phyloP scores from a whole-genome alignment of 2,888 invertebrate genomes.

The Noctua fimbriata region DNA sequence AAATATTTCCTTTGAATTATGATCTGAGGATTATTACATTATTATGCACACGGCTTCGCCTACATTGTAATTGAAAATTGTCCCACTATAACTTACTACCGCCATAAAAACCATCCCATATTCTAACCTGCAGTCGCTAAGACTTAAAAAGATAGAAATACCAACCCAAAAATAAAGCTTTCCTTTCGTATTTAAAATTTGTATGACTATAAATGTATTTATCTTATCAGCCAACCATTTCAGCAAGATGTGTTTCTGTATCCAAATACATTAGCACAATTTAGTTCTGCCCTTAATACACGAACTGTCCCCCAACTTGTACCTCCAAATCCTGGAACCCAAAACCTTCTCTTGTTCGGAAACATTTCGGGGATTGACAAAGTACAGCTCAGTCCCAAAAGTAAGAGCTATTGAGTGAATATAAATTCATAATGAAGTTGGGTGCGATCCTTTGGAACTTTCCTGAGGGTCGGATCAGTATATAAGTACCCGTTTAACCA shows the following conservation, averaged over 20 bases:
- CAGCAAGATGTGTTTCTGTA: neutral
- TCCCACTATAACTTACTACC: neutral
- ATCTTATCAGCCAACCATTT: neutral
- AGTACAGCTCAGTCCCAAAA: slow-evolving; percentile 70
- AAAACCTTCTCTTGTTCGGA: slow-evolving; percentile 51
- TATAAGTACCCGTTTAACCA: slow-evolving; percentile 56
- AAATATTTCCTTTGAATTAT: neutral
- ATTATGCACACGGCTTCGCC: neutral
- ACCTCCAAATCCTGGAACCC: slow-evolving; percentile 22
- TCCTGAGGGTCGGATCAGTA: slow-evolving; percentile 64
- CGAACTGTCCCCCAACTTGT: neutral
- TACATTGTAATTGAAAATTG: neutral
- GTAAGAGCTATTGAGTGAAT: slow-evolving; percentile 83
- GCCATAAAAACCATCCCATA: neutral
- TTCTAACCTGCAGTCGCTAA: neutral
- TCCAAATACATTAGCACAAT: neutral
- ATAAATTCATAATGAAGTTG: slow-evolving; percentile 83
- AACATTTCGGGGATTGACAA: slow-evolving; percentile 75
- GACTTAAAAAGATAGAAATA: neutral
- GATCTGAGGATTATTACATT: neutral
- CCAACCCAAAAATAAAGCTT: neutral
- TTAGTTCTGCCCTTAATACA: neutral
- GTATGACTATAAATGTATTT: neutral
- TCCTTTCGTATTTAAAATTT: neutral
- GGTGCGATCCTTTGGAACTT: slow-evolving; percentile 73